These are phyloP conservation scores for Pasiphila rectangulata DNA, from an alignment of 2,888 invertebrate species.

Conservation along the genomic window DNA sequence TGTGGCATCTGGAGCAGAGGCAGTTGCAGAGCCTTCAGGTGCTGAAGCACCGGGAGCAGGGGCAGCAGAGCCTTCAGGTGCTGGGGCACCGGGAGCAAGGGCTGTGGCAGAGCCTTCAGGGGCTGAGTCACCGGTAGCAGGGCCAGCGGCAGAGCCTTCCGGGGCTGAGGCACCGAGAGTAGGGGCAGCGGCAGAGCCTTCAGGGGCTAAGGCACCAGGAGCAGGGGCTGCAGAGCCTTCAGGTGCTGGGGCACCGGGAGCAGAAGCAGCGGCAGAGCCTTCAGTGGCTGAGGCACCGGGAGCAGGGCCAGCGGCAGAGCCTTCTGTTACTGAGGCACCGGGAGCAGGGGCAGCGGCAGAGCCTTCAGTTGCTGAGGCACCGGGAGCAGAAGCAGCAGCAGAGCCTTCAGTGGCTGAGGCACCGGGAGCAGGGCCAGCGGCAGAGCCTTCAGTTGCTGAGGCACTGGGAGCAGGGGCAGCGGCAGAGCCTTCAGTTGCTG, in stretches of 20 bases:
- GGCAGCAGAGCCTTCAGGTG: constrained; percentile 2
- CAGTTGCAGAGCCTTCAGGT: constrained; percentile 1
- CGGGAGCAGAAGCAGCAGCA: constrained; percentile 4
- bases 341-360: not conserved
- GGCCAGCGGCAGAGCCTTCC: not conserved
- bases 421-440: not conserved
- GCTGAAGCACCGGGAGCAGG: constrained; percentile 2
- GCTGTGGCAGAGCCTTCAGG: not conserved
- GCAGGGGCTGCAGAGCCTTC: constrained; percentile 2
- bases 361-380: constrained; percentile 1
- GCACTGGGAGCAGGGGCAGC: not conserved
- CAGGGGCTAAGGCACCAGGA: constrained; percentile 1
- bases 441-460: not conserved
- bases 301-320: constrained; percentile 3
- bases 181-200: constrained; percentile 1
- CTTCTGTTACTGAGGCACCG: constrained; percentile 7
- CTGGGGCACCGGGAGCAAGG: not conserved
- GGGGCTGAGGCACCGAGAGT: not conserved
- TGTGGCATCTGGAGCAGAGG: not conserved
- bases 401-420: constrained; percentile 1
- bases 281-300: constrained; percentile 2
- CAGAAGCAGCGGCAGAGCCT: not conserved
- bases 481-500: not conserved
- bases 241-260: not conserved
- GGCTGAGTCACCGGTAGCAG: not conserved